Evolutionary conservation across 2,113 vertebrate species (phyloP), one percentile per base, ranked within the genome.

Genomic region (Mustelus asterias): DNA sequence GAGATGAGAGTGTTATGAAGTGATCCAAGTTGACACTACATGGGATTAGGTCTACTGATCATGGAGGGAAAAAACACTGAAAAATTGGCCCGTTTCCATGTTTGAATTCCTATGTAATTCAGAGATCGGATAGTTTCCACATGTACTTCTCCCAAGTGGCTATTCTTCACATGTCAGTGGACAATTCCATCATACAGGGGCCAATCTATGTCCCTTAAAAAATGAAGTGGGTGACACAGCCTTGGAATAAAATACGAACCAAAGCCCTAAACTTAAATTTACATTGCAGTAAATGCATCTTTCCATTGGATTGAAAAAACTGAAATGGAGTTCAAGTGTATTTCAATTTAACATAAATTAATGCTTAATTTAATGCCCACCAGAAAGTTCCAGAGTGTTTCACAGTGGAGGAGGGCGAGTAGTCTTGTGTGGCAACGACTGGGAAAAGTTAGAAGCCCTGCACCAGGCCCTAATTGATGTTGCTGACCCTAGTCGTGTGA

Each of bases 371-470:
- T 72, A 70, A 29, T 72, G 41, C 22, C 48, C 33, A 67, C 95
- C 97, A 99, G 99, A 99, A 96, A 99, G 98, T 95, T 98, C 99
- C 94, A 97, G 97, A 14, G 97, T 99, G 94, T 99, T 99, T 97
- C 99, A 99, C 5, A 95, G 97, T 20, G 98, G 98, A 9, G 99
- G 99, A 33, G 98, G 99, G 18, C 98, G 99, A 90, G 97, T 99
- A 95, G 98, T 99, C 96, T 96, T 99, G 44, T 99, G 99, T 96
- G 99, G 99, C 5, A 98, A 98, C 22, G 98, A 97, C 76, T 98
- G 98, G 98, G 99, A 99, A 94, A 98, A 99, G 70, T 97, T 99
- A 33, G 98, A 99, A 97, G 98, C 97, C n/a, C 97, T 99, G 54
- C 97, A 98, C 13, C 98, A 99, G 48, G 97, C 98, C 72, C 96